Conservation (phyloP, 2,888 invertebrate species). For the Chrysolina haemoptera region DNA sequence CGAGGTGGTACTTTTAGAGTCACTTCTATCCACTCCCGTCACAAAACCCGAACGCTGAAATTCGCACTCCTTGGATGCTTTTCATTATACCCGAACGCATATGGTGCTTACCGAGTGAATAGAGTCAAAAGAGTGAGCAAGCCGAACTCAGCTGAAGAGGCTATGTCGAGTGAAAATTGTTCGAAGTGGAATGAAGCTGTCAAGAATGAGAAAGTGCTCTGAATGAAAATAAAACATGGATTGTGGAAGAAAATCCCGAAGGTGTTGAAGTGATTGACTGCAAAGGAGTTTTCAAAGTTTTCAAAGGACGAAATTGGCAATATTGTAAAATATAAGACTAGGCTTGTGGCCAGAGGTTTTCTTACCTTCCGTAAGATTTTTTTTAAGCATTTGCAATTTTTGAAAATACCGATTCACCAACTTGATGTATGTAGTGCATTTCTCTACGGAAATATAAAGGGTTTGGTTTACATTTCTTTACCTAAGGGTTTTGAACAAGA, state of each 20-base stretch:
- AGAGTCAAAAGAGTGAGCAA: no score
- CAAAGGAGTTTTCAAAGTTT: slow-evolving; percentile 46
- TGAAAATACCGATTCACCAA: slow-evolving; percentile 37
- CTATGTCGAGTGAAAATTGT: slow-evolving; percentile 35
- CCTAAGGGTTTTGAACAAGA: slow-evolving; percentile 5
- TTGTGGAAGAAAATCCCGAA: slow-evolving; percentile 26
- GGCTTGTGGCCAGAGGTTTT: slow-evolving; percentile 41
- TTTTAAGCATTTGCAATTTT: slow-evolving; percentile 38
- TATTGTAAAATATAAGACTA: slow-evolving; percentile 31
- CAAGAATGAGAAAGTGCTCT: slow-evolving; percentile 38
- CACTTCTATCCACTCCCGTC: no score
- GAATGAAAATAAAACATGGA: slow-evolving; percentile 45
- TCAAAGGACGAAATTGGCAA: slow-evolving; percentile 39
- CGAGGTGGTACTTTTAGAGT: no score
- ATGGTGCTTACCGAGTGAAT: no score
- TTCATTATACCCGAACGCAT: no score
- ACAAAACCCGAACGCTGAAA: no score
- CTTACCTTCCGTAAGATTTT: slow-evolving; percentile 36
- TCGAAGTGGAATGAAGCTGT: slow-evolving; percentile 41
- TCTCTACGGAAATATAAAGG: slow-evolving; percentile 43
- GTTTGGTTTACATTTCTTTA: slow-evolving; percentile 14
- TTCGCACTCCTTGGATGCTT: no score
- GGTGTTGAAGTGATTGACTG: slow-evolving; percentile 40
- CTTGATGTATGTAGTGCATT: slow-evolving; percentile 47
- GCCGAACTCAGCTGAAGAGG: no score